Evolutionary conservation across 2,797 vertebrate genomes (phyloP), one percentile per base, ranked within the genome.

Genomic region (Brotula barbata): DNA sequence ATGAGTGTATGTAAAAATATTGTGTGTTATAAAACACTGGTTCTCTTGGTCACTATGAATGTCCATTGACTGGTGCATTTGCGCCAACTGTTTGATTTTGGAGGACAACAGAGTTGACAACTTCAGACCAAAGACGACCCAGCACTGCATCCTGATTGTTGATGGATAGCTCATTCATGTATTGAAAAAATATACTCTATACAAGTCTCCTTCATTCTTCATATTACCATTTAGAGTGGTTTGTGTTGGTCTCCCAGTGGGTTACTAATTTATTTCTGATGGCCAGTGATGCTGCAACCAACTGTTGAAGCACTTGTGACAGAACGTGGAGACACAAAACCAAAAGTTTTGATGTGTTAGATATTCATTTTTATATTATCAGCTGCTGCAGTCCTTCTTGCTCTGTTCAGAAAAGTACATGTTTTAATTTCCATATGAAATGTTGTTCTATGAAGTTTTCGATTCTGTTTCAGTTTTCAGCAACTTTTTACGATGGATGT

Each of bases 91-190:
- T n/a, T n/a, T n/a, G n/a, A n/a, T n/a, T n/a, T n/a, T n/a, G n/a
- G n/a, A n/a, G n/a, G n/a, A n/a, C n/a, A n/a, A n/a, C n/a, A n/a
- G 47, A 56, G 33, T 8, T 7, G 33, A 56, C 13, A 36, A 1
- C n/a, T 15, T 60, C 48, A 53, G 34, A 71, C 73, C 71, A 72
- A 79, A 79, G 68, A 71, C 43, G 20, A 13, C 65, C 22, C 25
- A 11, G 31, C 46, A 1, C 52, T 41, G 56, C 3, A 2, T 55
- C 23, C 17, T 8, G 37, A 47, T 22, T 23, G 23, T 34, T 12
- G 37, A 23, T 45, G 6, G 20, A 55, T 14, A 16, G 2, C 31
- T n/a, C 39, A 43, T 14, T 5, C 12, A 14, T 37, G 13, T 37
- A 37, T n/a, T n/a, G n/a, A n/a, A n/a, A n/a, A n/a, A n/a, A n/a